These are phyloP conservation scores for Acanthiza pusilla DNA, from an alignment of 2,797 vertebrate species.

Conservation along the genomic window DNA sequence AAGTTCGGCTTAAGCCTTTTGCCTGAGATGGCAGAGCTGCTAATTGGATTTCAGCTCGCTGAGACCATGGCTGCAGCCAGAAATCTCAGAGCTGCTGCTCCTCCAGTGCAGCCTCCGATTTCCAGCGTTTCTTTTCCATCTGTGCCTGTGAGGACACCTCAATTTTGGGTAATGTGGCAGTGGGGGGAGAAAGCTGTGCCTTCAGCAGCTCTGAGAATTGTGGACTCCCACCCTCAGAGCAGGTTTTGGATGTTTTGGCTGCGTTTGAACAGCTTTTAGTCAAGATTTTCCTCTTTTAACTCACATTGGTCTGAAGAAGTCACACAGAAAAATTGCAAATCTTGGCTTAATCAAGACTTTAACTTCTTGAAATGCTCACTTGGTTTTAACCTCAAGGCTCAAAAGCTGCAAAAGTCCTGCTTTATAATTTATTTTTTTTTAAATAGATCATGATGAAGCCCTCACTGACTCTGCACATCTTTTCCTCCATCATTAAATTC, in stretches of 20 bases:
- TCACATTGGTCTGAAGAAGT: neutral
- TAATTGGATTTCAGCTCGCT: slow-evolving; percentile 27
- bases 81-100: slow-evolving; percentile 12
- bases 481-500: neutral
- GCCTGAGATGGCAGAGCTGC: slow-evolving; percentile 11
- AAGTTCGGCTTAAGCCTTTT: slow-evolving; percentile 10
- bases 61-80: slow-evolving; percentile 6
- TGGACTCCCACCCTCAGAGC: neutral
- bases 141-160: neutral
- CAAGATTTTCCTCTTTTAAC: neutral
- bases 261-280: neutral
- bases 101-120: neutral
- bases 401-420: neutral
- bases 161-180: neutral
- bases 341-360: neutral
- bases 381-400: neutral
- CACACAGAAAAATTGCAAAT: neutral
- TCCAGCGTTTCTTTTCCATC: neutral
- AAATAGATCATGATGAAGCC: accelerated
- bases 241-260: neutral
- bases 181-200: too few relatives aligned
- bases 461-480: neutral
- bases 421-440: neutral
- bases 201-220: neutral
- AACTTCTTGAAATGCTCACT: neutral